These are phyloP conservation scores for Notodonta dromedarius DNA, from an alignment of 2,888 invertebrate species.

Conservation along the genomic window DNA sequence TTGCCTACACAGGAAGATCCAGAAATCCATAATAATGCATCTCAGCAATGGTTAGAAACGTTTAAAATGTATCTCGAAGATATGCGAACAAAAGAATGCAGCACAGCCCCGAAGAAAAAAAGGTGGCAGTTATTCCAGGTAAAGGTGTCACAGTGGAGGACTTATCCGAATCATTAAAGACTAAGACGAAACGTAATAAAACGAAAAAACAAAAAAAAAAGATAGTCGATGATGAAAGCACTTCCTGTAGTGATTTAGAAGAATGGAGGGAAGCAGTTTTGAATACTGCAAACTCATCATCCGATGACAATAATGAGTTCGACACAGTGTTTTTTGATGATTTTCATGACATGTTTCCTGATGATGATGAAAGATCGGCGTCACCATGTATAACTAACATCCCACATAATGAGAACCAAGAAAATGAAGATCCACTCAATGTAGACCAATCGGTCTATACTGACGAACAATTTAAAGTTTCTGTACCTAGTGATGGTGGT, in stretches of 20 bases:
- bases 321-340: conserved; percentile 6
- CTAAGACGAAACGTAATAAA: conserved; percentile 1
- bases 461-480: conserved; percentile 7
- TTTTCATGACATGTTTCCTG: background rate
- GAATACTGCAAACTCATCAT: conserved; percentile 5
- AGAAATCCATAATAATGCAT: too few species aligned
- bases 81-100: too few species aligned
- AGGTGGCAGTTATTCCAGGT: conserved; percentile 1
- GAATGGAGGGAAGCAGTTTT: conserved; percentile 3
- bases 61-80: too few species aligned
- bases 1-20: too few species aligned
- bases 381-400: background rate
- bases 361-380: conserved; percentile 4
- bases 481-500: conserved; percentile 6
- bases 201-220: conserved; percentile 2
- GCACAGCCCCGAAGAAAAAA: background rate
- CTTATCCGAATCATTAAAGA: conserved; percentile 7
- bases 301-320: conserved; percentile 3
- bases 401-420: conserved; percentile 1
- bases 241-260: conserved; percentile 2
- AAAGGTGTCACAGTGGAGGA: conserved; percentile 1
- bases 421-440: conserved; percentile 1
- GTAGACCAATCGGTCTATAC: conserved; percentile 1
- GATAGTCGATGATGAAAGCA: conserved; percentile 4
- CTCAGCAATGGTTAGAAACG: too few species aligned